Conservation (phyloP, 2,888 invertebrate species). For the Scaptomyza polygonia region DNA sequence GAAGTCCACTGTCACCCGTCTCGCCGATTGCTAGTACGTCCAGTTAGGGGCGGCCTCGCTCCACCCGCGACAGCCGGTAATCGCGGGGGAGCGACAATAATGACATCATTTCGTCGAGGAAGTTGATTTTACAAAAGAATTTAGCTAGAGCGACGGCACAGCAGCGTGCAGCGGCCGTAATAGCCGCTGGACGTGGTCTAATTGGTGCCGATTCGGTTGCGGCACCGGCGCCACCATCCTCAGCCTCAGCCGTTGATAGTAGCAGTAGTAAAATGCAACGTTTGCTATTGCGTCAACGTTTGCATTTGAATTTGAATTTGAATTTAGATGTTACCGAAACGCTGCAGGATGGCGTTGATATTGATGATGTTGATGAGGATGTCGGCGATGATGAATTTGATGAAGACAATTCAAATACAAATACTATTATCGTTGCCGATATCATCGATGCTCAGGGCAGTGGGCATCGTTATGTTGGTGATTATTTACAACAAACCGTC, state of each 20-base stretch:
- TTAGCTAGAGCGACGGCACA: conserved; percentile 84
- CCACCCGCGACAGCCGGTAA: conserved; percentile 86
- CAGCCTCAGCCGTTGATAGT: background rate
- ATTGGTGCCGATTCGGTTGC: conserved; percentile 50
- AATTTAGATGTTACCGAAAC: conserved; percentile 77
- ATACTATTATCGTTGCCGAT: conserved; percentile 29
- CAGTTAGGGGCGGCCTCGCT: conserved; percentile 92
- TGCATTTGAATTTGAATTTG: conserved; percentile 82
- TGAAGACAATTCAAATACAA: conserved; percentile 33
- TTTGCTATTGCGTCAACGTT: conserved; percentile 79
- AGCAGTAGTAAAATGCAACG: conserved; percentile 57
- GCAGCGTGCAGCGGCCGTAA: conserved; percentile 79
- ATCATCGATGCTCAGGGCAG: conserved; percentile 64
- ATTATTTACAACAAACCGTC: conserved; percentile 83
- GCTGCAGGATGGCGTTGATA: conserved; percentile 76
- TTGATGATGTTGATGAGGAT: conserved; percentile 76
- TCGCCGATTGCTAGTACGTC: conserved; percentile 94
- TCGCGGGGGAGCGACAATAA: conserved; percentile 85
- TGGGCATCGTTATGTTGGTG: conserved; percentile 69
- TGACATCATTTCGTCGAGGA: conserved; percentile 85
- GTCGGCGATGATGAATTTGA: conserved; percentile 60
- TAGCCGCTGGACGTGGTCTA: conserved; percentile 67
- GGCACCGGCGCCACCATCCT: conserved; percentile 49
- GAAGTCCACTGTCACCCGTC: conserved; percentile 94
- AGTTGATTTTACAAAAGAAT: conserved; percentile 84